Evolutionary conservation across 2,888 invertebrate genomes (phyloP).

Genomic region (Cheilosia impressa): DNA sequence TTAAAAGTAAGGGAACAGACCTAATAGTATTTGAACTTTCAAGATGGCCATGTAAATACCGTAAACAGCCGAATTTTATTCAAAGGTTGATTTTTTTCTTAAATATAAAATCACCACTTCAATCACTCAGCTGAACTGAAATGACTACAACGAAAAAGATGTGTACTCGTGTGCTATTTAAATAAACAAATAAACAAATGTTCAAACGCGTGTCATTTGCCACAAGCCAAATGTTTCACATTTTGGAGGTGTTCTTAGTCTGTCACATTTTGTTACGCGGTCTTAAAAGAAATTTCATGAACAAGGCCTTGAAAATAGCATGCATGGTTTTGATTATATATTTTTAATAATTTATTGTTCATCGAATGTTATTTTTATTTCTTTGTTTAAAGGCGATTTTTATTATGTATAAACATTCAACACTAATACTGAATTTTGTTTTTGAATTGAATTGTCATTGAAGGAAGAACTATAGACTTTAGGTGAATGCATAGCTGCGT

Average conservation of each 20-base stretch:
- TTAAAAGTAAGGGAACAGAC: no score
- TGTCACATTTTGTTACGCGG: conserved; percentile 33
- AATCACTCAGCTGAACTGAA: not conserved
- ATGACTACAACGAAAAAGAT: conserved; percentile 9
- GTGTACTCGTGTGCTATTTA: not conserved
- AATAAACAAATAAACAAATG: no score
- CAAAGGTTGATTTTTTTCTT: no score
- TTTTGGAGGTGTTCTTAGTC: conserved; percentile 40
- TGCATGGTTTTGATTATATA: conserved; percentile 32
- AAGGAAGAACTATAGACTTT: no score
- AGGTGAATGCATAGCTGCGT: no score
- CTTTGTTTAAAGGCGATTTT: conserved; percentile 24
- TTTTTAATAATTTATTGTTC: conserved; percentile 9
- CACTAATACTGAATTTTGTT: not conserved
- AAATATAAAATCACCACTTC: not conserved
- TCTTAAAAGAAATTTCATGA: conserved; percentile 54
- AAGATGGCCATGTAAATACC: no score
- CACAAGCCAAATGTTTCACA: conserved; percentile 31
- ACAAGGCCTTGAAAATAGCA: conserved; percentile 44
- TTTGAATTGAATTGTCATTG: not conserved
- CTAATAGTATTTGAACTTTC: no score
- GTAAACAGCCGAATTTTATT: no score
- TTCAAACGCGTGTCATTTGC: conserved; percentile 32
- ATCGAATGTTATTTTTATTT: conserved; percentile 32
- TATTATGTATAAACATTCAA: not conserved